phyloP scores from a whole-genome alignment of 2,113 vertebrate genomes.

The Psittacus erithacus region DNA sequence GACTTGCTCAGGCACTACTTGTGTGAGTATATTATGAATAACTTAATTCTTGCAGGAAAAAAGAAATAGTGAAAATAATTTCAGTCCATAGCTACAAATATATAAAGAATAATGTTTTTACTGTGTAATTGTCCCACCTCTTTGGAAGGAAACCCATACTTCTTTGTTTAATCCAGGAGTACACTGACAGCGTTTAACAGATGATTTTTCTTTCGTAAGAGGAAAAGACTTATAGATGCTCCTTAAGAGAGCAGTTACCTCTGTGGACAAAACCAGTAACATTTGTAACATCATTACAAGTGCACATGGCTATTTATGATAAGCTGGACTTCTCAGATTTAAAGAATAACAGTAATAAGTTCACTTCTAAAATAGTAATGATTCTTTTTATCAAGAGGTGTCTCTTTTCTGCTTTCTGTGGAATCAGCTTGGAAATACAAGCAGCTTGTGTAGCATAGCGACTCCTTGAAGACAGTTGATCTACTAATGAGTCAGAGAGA shows the following conservation, averaged over 20 bases:
- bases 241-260: background rate
- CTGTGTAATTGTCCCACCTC: background rate
- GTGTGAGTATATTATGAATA: constrained; percentile 39
- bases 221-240: background rate
- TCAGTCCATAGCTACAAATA: background rate
- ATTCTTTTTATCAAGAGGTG: background rate
- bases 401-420: constrained; percentile 13
- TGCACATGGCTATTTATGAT: background rate
- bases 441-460: constrained; percentile 13
- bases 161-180: background rate
- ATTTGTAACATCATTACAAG: background rate
- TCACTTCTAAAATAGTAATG: background rate
- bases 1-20: constrained; percentile 34
- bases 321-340: constrained; percentile 12
- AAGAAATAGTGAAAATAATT: constrained; percentile 33
- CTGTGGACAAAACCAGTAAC: background rate
- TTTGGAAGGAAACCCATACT: background rate
- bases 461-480: background rate
- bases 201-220: background rate
- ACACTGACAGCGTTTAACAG: background rate
- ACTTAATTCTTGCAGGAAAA: constrained; percentile 4
- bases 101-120: background rate
- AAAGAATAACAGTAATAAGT: background rate
- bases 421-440: background rate
- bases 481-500: background rate